Evolutionary conservation across 2,113 vertebrate species (phyloP).

Genomic region (Indicator indicator): DNA sequence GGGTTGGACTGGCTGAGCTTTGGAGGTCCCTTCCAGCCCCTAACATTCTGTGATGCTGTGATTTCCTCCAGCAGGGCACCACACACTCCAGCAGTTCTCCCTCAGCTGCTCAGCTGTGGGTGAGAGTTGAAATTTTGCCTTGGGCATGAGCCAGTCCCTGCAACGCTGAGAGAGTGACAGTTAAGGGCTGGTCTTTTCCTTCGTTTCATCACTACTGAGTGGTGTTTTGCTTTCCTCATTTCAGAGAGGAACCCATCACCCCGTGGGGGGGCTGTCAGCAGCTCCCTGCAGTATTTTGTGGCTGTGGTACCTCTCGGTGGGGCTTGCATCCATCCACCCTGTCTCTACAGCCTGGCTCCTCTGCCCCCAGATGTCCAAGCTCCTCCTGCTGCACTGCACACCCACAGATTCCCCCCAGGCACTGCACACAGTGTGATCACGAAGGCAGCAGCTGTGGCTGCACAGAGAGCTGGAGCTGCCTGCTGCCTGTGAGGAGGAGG

Average conservation of each 20-base stretch:
- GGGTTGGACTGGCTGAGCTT: no score
- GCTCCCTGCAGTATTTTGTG: neutral
- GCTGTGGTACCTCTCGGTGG: neutral
- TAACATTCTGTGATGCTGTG: no score
- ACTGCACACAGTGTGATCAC: neutral
- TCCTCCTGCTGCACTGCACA: neutral
- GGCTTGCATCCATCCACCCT: neutral
- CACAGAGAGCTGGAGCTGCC: neutral
- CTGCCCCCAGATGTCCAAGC: neutral
- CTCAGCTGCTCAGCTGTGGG: neutral
- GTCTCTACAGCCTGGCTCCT: neutral
- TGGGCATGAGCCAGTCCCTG: conserved; percentile 57
- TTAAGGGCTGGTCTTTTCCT: conserved; percentile 65
- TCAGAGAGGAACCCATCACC: conserved; percentile 32
- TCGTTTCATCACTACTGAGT: conserved; percentile 38
- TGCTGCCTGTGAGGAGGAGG: neutral
- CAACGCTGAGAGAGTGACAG: conserved; percentile 32
- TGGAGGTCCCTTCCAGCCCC: no score
- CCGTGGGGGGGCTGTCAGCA: conserved; percentile 29
- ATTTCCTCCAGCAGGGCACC: no score
- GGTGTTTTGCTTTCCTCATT: conserved; percentile 45
- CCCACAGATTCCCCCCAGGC: neutral
- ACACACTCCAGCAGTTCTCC: neutral
- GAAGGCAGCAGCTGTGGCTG: neutral
- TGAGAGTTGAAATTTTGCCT: conserved; percentile 67